These are phyloP conservation scores for Psix sp. DNA, from an alignment of 1,140 invertebrate genomes.

Conservation along the genomic window DNA sequence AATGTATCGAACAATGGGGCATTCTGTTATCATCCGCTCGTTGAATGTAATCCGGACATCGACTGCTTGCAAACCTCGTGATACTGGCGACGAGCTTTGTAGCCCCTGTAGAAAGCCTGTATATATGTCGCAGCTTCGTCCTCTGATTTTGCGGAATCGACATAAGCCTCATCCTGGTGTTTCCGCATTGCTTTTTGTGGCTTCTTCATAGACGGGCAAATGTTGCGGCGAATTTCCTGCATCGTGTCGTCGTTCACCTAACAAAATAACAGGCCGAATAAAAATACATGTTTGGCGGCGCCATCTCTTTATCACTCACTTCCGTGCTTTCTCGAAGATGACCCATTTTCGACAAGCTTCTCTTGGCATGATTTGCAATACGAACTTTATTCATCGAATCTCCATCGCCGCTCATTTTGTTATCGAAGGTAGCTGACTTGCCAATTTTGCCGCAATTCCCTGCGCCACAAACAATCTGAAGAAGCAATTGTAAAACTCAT, in stretches of 20 bases:
- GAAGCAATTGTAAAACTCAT: conserved; percentile 17
- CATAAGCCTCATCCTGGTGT: conserved; percentile 2
- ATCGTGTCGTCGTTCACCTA: conserved; percentile 10
- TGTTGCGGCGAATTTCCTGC: conserved; percentile 29
- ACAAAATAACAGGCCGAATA: conserved; percentile 16
- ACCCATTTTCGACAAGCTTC: conserved; percentile 32
- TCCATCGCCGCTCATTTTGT: conserved; percentile 47
- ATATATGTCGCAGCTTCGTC: conserved; percentile 83
- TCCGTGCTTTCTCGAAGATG: conserved; percentile 27
- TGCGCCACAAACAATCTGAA: conserved; percentile 27
- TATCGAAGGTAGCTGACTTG: conserved; percentile 50
- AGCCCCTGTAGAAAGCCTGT: conserved; percentile 84
- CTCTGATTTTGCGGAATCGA: conserved; percentile 64
- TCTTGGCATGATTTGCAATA: conserved; percentile 44
- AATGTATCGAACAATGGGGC: neutral
- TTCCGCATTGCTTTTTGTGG: conserved; percentile 39
- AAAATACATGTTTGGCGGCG: conserved; percentile 9
- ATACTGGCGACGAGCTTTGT: conserved; percentile 82
- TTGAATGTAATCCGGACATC: neutral
- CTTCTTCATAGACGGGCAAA: conserved; percentile 33
- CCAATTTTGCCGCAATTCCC: conserved; percentile 31
- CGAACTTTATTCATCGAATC: conserved; percentile 37
- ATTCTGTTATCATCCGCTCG: neutral
- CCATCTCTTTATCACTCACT: conserved; percentile 13
- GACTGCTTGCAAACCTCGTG: conserved; percentile 71